A percentile compares a stretch with the other conserved stretches of the same genome.
Evolutionary conservation across 2,888 invertebrate genomes (phyloP).

Genomic region (Pterostichus madidus): DNA sequence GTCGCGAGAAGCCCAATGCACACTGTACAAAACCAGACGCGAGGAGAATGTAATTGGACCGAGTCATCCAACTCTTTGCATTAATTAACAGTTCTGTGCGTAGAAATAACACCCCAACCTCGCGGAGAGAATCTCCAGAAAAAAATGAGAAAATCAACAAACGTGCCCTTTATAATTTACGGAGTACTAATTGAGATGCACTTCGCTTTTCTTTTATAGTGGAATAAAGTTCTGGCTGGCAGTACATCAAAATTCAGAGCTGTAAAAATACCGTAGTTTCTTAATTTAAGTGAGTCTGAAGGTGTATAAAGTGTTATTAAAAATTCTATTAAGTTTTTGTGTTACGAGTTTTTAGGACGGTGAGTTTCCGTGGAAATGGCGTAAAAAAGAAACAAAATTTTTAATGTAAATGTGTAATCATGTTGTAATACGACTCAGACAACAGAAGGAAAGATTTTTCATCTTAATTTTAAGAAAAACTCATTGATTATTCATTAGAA

Average conservation of each 20-base stretch:
- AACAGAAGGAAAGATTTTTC: conserved; percentile 11
- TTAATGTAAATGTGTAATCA: conserved; percentile 52
- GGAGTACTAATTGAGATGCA: conserved; percentile 49
- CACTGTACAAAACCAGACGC: conserved; percentile 46
- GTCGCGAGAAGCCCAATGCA: conserved; percentile 49
- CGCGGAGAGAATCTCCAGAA: conserved; percentile 23
- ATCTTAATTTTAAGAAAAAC: conserved; percentile 24
- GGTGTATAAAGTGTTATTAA: conserved; percentile 59
- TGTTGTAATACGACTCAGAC: not conserved
- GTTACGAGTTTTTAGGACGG: conserved; percentile 43
- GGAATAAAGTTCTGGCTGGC: conserved; percentile 9
- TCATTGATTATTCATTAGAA: conserved; percentile 11
- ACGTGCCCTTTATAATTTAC: conserved; percentile 50
- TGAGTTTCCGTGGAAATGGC: conserved; percentile 24
- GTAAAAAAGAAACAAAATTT: conserved; percentile 42
- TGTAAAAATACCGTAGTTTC: conserved; percentile 53
- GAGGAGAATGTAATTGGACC: conserved; percentile 66
- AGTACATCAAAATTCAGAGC: conserved; percentile 54
- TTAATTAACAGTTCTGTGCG: conserved; percentile 69
- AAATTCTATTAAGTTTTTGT: conserved; percentile 61
- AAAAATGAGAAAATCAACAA: conserved; percentile 62
- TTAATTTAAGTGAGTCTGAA: conserved; percentile 52
- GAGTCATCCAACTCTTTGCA: conserved; percentile 67
- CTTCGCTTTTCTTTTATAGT: conserved; percentile 51
- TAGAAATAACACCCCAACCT: conserved; percentile 18